A percentile compares a stretch with the other conserved stretches of the same genome.
Conservation (phyloP, 23 tunicate species). For the Styela plicata region DNA sequence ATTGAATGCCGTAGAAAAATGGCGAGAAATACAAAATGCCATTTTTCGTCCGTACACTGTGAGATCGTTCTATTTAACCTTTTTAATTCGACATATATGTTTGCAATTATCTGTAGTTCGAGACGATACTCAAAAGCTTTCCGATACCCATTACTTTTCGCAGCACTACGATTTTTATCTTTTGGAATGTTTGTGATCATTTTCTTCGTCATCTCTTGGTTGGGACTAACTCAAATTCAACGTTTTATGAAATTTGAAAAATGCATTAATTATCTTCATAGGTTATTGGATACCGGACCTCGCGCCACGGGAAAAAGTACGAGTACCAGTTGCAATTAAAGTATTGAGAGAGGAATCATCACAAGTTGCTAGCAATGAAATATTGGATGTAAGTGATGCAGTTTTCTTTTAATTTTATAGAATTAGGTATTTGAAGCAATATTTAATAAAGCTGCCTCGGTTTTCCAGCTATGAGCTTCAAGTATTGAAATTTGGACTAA, state of each 20-base stretch:
- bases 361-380: slow-evolving; percentile 78
- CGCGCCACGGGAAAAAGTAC: slow-evolving; percentile 65
- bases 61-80: too few species aligned
- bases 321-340: slow-evolving; percentile 94
- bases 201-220: background rate
- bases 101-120: too few species aligned
- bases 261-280: slow-evolving; percentile 4
- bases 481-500: too few species aligned
- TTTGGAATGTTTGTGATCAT: background rate
- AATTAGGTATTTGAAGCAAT: too few species aligned
- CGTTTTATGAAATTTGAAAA: background rate
- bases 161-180: background rate
- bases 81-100: too few species aligned
- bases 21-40: too few species aligned
- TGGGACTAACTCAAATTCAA: too few species aligned
- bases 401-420: too few species aligned
- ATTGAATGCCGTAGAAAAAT: too few species aligned
- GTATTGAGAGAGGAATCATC: slow-evolving; percentile 72
- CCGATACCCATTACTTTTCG: background rate
- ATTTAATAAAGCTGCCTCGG: too few species aligned
- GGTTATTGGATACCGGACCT: slow-evolving; percentile 95
- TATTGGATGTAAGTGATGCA: slow-evolving; percentile 36
- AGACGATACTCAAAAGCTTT: background rate
- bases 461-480: too few species aligned
- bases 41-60: too few species aligned